Evolutionary conservation across 2,797 vertebrate species (phyloP).

Genomic region (Cyprinodon diabolis): DNA sequence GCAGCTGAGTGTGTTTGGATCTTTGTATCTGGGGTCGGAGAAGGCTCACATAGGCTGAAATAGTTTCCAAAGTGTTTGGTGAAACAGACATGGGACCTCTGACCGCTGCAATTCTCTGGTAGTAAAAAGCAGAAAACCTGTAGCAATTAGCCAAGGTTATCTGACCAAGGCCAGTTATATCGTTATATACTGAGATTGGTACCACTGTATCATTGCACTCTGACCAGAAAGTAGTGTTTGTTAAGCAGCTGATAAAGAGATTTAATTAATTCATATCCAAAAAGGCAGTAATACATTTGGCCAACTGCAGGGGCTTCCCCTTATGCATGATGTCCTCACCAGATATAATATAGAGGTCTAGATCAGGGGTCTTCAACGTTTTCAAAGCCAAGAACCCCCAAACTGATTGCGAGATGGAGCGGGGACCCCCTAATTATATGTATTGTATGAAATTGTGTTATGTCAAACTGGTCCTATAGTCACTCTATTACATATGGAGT

Average conservation of each 20-base stretch:
- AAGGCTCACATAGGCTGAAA: conserved; percentile 4
- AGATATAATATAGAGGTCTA: not conserved
- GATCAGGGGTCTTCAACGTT: too few species aligned
- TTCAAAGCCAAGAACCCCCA: too few species aligned
- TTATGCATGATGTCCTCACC: not conserved
- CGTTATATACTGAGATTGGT: not conserved
- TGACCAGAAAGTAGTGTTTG: not conserved
- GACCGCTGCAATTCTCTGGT: not conserved
- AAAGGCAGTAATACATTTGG: not conserved
- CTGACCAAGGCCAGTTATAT: too few species aligned
- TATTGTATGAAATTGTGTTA: too few species aligned
- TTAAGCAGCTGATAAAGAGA: not conserved
- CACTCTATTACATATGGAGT: too few species aligned
- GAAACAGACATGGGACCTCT: not conserved
- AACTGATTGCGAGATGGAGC: too few species aligned
- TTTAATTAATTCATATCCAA: not conserved
- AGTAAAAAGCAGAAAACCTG: not conserved
- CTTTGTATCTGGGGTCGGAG: conserved; percentile 17
- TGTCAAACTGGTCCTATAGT: too few species aligned
- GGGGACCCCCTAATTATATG: too few species aligned
- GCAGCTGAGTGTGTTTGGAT: conserved; percentile 17
- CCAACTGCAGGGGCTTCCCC: not conserved
- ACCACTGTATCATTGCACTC: not conserved
- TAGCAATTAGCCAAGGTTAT: not conserved
- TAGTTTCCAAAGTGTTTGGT: not conserved